Base-by-base conservation (phyloP, 2,797 vertebrate species). In the Coracias cyanogaster region DNA sequence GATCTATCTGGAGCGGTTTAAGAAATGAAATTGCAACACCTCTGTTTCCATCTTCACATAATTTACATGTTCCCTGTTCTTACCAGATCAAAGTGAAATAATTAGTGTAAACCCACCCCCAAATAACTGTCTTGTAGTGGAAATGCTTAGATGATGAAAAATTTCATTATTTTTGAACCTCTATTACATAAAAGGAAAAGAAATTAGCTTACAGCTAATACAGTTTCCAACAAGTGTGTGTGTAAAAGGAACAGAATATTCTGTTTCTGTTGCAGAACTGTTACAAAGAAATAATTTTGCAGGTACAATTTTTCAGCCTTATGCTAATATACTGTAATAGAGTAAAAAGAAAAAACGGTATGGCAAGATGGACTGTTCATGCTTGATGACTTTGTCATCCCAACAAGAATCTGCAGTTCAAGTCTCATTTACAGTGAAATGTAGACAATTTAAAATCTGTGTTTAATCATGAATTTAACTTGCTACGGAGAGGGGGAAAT, bases 381-480 rank as follows among this genome's bases (percentile, higher is more conserved):
- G 65, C 57, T 37, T 37, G 37, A 37, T 67, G 69, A 87, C 45
- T 85, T 94, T 20, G 24, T 61, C 69, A 93, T 66, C 71, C 89
- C n/a, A 79, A 65, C 33, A 84, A 91, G 90, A 90, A 76, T 51
- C 57, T 95, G 37, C 13, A 12, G 62, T 71, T 95, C 54, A 92
- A 96, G 93, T 96, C 73, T 85, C 72, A 94, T 92, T 97, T 95
- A 88, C 49, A 66, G n/a, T 84, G 39, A 89, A 90, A 94, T 46
- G 60, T 64, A 82, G 89, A 82, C 82, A 91, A 58, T 82, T 92
- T 80, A 94, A 95, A 96, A 90, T 91, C 81, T 87, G 16, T 90
- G 82, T 94, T 97, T 96, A 96, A 94, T 96, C 52, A 61, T 72
- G 45, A 81, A 66, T 95, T 94, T 90, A 86, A 89, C 62, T 95